A percentile compares a stretch with the other conserved stretches of the same genome.
These are phyloP conservation scores for Loriculus beryllinus DNA, from an alignment of 2,797 vertebrate genomes.

Conservation along the genomic window DNA sequence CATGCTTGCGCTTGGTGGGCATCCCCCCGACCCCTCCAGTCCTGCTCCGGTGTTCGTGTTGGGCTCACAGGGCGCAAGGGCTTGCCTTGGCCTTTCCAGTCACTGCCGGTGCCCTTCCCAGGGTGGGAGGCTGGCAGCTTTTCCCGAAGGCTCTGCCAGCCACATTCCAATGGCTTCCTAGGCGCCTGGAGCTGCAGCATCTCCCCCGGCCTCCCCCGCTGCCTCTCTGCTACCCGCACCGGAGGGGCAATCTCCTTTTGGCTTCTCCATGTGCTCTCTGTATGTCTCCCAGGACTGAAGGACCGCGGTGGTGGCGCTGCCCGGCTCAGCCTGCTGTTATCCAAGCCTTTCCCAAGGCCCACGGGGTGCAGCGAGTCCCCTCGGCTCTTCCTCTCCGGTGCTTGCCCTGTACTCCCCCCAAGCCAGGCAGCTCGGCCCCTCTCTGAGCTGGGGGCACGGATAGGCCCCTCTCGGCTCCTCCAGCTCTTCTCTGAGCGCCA, in stretches of 20 bases:
- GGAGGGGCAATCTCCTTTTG: slow-evolving; percentile 28
- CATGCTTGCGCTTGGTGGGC: neutral
- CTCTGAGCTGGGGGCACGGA: fast-evolving
- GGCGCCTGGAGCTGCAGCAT: neutral
- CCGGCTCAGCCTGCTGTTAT: neutral
- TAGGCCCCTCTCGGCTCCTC: neutral
- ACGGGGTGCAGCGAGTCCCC: neutral
- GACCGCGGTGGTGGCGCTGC: neutral
- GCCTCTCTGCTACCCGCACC: neutral
- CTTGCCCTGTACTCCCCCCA: neutral
- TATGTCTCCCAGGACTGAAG: neutral
- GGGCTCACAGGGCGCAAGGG: neutral
- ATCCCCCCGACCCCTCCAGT: neutral
- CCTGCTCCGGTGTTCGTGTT: neutral
- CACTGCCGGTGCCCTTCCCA: neutral
- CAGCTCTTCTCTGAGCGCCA: slow-evolving; percentile 11
- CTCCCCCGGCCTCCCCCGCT: neutral
- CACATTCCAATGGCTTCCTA: neutral
- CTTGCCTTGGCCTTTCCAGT: slow-evolving; percentile 40
- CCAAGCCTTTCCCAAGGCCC: neutral
- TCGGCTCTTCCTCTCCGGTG: neutral
- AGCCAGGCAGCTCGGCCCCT: neutral
- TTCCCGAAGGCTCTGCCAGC: slow-evolving; percentile 30
- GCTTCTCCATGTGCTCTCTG: slow-evolving; percentile 5
- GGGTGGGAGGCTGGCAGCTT: neutral